Base-by-base conservation (phyloP, 2,113 vertebrate species). In the Uria lomvia region DNA sequence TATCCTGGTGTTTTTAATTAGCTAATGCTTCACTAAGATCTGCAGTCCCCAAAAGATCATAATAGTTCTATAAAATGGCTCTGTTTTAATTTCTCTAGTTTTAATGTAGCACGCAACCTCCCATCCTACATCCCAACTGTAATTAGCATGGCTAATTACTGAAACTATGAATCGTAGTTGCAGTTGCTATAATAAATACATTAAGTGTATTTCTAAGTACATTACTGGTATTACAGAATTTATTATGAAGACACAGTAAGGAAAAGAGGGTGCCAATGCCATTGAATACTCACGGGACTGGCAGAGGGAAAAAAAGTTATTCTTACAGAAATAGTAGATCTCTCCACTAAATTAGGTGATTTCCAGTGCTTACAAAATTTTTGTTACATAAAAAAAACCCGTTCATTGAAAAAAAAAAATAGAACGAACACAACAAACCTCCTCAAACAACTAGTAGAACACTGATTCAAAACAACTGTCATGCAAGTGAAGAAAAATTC, bases 61-160 rank as follows among this genome's bases (percentile, higher is more conserved):
- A 90, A 97, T 18, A 95, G 79, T 96, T 95, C 70, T 47, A 88
- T 86, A 97, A 97, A 95, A 87, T 66, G 66, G 78, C 79, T 92
- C 74, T 92, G 83, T 93, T 97, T 98, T 98, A 97, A 98, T 97
- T 97, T 97, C 81, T 96, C 92, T 68, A 58, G 86, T 95, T 98
- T 97, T 97, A 96, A 92, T 89, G 77, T 76, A 95, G 59, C 88
- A 92, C 90, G 22, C 92, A 60, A 96, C 95, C 90, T 96, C 85
- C 96, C 88, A 75, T 96, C 96, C 84, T 94, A 85, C 76, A 91
- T 94, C 72, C 91, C 95, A 92, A 86, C 96, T 95, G 90, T 96
- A 97, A 98, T 98, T 98, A 98, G 92, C 66, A 81, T 75, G 45
- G 90, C 95, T 96, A 98, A 98, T 98, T 94, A 97, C 71, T 86